Evolutionary conservation across 2,888 invertebrate species (phyloP).

Genomic region (Callyntrura guangdongensis): DNA sequence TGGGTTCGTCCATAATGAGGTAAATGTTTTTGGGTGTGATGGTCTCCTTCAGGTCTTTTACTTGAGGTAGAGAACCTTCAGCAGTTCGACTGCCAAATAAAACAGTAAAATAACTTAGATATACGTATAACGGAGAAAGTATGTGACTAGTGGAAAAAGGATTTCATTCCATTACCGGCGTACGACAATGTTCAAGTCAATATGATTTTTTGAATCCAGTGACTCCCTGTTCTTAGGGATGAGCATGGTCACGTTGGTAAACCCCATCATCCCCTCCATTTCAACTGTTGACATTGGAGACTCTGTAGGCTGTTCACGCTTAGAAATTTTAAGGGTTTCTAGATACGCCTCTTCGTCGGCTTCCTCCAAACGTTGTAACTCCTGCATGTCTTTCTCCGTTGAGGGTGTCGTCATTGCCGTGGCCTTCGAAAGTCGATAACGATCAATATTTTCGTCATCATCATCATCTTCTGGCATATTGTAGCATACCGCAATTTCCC

Average conservation of each 20-base stretch:
- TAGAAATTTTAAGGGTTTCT: too few species aligned
- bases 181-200: conserved; percentile 69
- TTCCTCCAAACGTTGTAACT: too few species aligned
- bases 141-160: neutral
- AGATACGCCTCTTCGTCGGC: too few species aligned
- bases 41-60: conserved; percentile 53
- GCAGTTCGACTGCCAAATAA: conserved; percentile 30
- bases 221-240: conserved; percentile 32
- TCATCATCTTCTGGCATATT: neutral
- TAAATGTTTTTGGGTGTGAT: conserved; percentile 68
- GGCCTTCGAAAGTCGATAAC: neutral
- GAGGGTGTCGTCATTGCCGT: neutral
- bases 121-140: too few species aligned
- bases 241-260: conserved; percentile 66
- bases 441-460: neutral
- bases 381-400: neutral
- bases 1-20: conserved; percentile 66
- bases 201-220: conserved; percentile 9
- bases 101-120: neutral
- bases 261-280: conserved; percentile 49
- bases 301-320: neutral
- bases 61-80: conserved; percentile 50
- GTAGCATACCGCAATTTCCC: conserved; percentile 50
- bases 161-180: conserved; percentile 59
- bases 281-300: neutral